Base-by-base conservation (phyloP, 1,140 invertebrate species). In the Cydia fagiglandana region DNA sequence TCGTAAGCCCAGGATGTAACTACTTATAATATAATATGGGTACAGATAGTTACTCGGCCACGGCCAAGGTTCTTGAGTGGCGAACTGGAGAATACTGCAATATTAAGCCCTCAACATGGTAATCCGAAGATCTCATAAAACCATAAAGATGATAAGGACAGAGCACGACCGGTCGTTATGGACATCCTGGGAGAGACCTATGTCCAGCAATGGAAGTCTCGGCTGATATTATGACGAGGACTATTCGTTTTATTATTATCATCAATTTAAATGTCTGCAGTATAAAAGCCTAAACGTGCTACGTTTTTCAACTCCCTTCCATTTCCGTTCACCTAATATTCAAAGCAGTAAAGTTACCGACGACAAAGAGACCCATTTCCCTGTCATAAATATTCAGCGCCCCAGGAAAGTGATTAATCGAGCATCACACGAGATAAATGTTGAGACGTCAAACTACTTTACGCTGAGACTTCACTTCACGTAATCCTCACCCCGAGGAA, bases 371-470 rank as follows among this genome's bases (percentile, higher is more conserved):
- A 61, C 56, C 56, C 56, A 24, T 61, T 61, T 61, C 20, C 20
- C 10, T 12, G 17, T 12, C 20, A 61, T 61, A 61, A 61, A 61
- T 70, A 70, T 70, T 41, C 66, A 20, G n/a, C 34, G 15, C 56
- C 0, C 53, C 17, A 61, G 56, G 9, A 24, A 70, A 34, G 30
- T 38, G 17, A 41, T 70, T 70, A 45, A 70, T 70, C 38, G 34
- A 3, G 15, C 66, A 24, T 70, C 34, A 70, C 66, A 20, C 56
- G 56, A 45, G 66, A 70, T 70, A 70, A 70, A 70, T 70, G 66
- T 70, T 41, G 30, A 17, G 30, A 15, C 66, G 1, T 17, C 4
- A 70, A 34, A 38, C 30, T 70, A 38, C 30, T 28, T 28, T 3
- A 28, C 30, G 30, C 0, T 0, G n/a, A n/a, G n/a, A n/a, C n/a